Evolutionary conservation across 2,113 vertebrate species (phyloP).

Genomic region (Paedocypris sp.): DNA sequence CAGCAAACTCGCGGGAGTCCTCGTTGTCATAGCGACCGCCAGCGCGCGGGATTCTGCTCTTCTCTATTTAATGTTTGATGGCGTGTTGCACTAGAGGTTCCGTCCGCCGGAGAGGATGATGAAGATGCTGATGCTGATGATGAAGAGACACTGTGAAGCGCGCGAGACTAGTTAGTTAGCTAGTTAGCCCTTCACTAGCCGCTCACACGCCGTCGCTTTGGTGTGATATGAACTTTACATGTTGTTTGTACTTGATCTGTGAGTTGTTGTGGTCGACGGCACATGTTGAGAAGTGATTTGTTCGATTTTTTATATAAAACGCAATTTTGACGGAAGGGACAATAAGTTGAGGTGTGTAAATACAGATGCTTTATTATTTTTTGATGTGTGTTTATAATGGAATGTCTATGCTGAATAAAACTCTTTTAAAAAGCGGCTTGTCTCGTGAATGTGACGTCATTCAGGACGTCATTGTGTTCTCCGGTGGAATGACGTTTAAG

Average conservation of each 20-base stretch:
- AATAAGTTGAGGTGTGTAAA: not conserved
- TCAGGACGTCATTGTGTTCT: not conserved
- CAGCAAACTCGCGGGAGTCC: constrained; percentile 30
- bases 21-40: constrained; percentile 11
- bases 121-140: no score
- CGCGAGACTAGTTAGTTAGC: no score
- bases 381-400: not conserved
- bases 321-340: not conserved
- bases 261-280: not conserved
- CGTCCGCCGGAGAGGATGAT: no score
- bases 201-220: no score
- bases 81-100: constrained; percentile 6
- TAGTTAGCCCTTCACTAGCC: no score
- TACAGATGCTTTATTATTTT: not conserved
- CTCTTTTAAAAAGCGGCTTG: not conserved
- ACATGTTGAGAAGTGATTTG: not conserved
- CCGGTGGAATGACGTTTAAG: no score
- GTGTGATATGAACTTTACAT: no score
- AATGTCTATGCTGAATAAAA: not conserved
- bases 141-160: no score
- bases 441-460: no score
- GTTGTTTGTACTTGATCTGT: no score
- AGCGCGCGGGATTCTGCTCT: no score
- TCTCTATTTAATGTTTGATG: not conserved
- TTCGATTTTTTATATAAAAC: not conserved